A percentile compares a stretch with the other conserved stretches of the same genome.
phyloP scores from a whole-genome alignment of 2,113 vertebrate species.

The Pipra filicauda region DNA sequence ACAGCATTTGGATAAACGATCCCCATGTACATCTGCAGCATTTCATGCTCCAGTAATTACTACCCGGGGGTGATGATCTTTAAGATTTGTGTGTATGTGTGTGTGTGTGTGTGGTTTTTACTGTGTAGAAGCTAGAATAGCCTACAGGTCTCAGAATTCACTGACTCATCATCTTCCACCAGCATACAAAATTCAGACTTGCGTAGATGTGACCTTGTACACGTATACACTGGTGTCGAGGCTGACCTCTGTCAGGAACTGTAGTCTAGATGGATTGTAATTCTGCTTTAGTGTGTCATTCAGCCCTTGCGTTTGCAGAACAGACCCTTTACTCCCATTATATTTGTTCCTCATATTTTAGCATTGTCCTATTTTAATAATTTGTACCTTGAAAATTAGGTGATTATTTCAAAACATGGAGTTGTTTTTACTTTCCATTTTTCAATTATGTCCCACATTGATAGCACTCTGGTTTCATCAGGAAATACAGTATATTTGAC shows the following conservation, averaged over 20 bases:
- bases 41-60: slow-evolving; percentile 54
- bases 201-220: background rate
- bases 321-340: background rate
- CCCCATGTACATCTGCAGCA: background rate
- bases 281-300: background rate
- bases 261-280: background rate
- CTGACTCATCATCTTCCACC: background rate
- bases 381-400: background rate
- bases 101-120: background rate
- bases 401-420: background rate
- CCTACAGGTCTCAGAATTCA: background rate
- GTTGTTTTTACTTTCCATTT: background rate
- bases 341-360: background rate
- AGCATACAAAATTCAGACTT: background rate
- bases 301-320: background rate
- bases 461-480: background rate
- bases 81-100: background rate
- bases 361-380: background rate
- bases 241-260: slow-evolving; percentile 9
- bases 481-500: background rate
- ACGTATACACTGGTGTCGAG: background rate
- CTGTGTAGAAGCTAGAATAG: background rate
- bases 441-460: background rate
- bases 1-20: slow-evolving; percentile 12
- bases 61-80: background rate